Evolutionary conservation across 1,140 invertebrate genomes (phyloP).

Genomic region (Ips typographus): DNA sequence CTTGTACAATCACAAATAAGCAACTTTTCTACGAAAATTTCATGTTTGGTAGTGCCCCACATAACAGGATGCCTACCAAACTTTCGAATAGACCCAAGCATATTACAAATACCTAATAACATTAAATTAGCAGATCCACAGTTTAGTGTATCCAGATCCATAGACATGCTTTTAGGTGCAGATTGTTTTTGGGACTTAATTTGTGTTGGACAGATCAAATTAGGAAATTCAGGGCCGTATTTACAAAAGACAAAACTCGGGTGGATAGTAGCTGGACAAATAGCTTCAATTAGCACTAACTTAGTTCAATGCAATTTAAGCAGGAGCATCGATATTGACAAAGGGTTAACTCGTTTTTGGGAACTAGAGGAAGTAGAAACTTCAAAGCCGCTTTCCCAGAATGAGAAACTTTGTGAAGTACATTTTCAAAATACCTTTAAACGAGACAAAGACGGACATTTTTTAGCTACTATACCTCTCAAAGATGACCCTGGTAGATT

Average conservation of each 20-base stretch:
- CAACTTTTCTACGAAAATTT: background rate
- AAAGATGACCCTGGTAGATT: conserved; percentile 35
- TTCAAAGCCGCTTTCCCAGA: conserved; percentile 9
- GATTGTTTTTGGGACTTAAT: conserved; percentile 16
- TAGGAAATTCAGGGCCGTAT: conserved; percentile 9
- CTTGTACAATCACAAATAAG: background rate
- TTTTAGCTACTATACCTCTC: conserved; percentile 37
- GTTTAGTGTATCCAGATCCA: conserved; percentile 7
- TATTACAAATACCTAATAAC: background rate
- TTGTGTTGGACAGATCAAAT: conserved; percentile 8
- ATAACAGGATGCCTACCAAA: conserved; percentile 15
- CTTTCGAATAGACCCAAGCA: background rate
- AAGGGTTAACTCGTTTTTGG: conserved; percentile 29
- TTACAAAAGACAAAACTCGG: conserved; percentile 22
- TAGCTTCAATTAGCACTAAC: too few species aligned
- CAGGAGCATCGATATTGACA: background rate
- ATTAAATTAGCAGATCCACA: conserved; percentile 19
- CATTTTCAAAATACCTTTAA: conserved; percentile 26
- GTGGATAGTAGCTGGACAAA: conserved; percentile 20
- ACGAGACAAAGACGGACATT: conserved; percentile 21
- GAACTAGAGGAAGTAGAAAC: conserved; percentile 26
- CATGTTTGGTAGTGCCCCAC: conserved; percentile 10
- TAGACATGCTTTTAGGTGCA: conserved; percentile 24
- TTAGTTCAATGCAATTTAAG: background rate
- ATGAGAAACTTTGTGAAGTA: conserved; percentile 35